phyloP scores from a whole-genome alignment of 2,888 invertebrate genomes.

The Mycalesis mineus region DNA sequence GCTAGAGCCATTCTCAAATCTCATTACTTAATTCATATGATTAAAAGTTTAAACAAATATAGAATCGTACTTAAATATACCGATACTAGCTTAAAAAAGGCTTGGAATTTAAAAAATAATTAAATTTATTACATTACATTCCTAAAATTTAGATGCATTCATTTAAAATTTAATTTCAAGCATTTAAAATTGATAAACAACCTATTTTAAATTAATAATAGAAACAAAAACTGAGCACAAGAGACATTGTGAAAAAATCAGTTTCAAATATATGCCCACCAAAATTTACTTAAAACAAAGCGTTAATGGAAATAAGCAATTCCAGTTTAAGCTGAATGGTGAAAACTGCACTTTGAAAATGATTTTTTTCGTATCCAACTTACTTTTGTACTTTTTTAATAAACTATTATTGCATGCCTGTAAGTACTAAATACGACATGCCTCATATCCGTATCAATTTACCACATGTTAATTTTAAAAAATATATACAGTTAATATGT shows the following conservation, averaged over 20 bases:
- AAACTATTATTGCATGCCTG: too few relatives aligned
- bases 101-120: slow-evolving; percentile 50
- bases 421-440: too few relatives aligned
- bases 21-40: slow-evolving; percentile 58
- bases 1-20: slow-evolving; percentile 49
- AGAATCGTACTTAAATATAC: slow-evolving; percentile 60
- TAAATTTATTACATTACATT: slow-evolving; percentile 57
- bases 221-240: slow-evolving; percentile 44
- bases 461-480: too few relatives aligned
- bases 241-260: slow-evolving; percentile 32
- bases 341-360: too few relatives aligned
- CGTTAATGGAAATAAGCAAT: too few relatives aligned
- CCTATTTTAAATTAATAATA: slow-evolving; percentile 51
- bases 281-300: too few relatives aligned
- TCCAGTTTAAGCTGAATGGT: too few relatives aligned
- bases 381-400: too few relatives aligned
- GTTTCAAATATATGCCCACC: too few relatives aligned
- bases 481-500: too few relatives aligned
- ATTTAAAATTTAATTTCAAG: slow-evolving; percentile 49
- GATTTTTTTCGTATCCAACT: too few relatives aligned
- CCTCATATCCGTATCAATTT: too few relatives aligned
- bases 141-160: slow-evolving; percentile 55
- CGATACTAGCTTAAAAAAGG: slow-evolving; percentile 58
- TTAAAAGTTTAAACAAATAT: slow-evolving; percentile 48
- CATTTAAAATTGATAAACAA: slow-evolving; percentile 53